Conservation (phyloP, 2,888 invertebrate species). For the Bunonema sp. region DNA sequence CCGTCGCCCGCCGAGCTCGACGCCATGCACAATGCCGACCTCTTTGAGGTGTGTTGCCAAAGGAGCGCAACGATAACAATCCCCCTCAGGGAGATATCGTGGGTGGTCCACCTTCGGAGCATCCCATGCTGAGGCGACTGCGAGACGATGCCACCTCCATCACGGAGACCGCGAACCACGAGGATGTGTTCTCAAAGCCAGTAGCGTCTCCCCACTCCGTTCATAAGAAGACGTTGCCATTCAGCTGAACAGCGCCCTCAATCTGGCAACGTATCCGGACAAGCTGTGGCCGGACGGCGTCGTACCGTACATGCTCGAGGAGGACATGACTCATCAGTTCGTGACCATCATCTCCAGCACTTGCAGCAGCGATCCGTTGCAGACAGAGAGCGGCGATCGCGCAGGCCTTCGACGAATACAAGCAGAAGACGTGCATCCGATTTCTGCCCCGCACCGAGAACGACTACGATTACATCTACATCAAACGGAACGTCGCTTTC, state of each 20-base stretch:
- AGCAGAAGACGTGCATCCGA: conserved; percentile 55
- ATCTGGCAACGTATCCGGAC: conserved; percentile 42
- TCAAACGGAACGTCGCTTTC: conserved; percentile 50
- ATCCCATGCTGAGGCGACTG: conserved; percentile 11
- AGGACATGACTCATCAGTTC: conserved; percentile 37
- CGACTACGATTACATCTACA: conserved; percentile 52
- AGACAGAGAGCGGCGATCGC: conserved; percentile 49
- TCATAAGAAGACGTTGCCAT: conserved; percentile 4
- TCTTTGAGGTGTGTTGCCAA: too few relatives aligned
- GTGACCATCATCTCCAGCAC: conserved; percentile 5
- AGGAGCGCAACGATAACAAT: too few relatives aligned
- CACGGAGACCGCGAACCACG: conserved; percentile 13
- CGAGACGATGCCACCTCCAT: conserved; percentile 15
- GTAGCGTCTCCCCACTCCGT: background rate
- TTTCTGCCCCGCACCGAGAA: conserved; percentile 55
- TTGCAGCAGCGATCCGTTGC: conserved; percentile 5
- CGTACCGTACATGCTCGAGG: conserved; percentile 42
- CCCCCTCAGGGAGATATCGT: conserved; percentile 56
- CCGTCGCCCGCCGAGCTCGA: conserved; percentile 32
- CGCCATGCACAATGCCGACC: conserved; percentile 32
- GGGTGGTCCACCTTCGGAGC: conserved; percentile 31
- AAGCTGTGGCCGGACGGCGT: conserved; percentile 37
- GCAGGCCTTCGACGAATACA: conserved; percentile 54
- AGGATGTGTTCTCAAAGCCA: background rate
- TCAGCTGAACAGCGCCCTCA: conserved; percentile 41